Base-by-base conservation (phyloP, 2,797 vertebrate genomes). In the Etheostoma perlongum region DNA sequence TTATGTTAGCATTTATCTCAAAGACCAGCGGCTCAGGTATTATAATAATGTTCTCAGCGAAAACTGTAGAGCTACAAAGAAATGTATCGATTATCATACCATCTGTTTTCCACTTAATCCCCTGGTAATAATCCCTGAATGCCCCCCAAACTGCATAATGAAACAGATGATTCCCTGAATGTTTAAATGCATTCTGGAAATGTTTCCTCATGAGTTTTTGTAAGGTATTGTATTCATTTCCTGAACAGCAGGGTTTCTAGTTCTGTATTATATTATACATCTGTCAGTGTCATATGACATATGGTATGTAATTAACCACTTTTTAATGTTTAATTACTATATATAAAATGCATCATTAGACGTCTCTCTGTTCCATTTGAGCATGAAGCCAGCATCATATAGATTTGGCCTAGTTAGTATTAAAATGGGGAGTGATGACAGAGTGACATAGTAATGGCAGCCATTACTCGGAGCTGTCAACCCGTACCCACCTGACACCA, bases 381-480 rank as follows among this genome's bases (percentile, higher is more conserved):
- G 30, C 30, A 62, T 58, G 19, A 53, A 60, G 36, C 33, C 21
- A 55, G 68, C 15, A 64, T 21, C 11, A 16, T 63, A 33, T 64
- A 62, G 40, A 19, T 79, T 46, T 62, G 74, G 21, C 77, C 77
- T 66, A 40, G 67, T 85, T 83, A 46, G 49, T 73, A 65, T 71
- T 52, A 48, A 72, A 83, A 85, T 74, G 51, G 51, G 30, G 63
- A 71, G 36, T 30, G 63, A 73, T 83, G 75, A 85, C 63, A 11
- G 44, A 78, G 61, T 85, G 85, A 84, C 72, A 78, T 27, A 4
- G 63, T 86, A 79, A 90, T 83, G 64, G 61, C 61, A 48, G 57
- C 79, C 79, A 88, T 88, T 84, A 84, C 57, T 87, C 85, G 81
- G 40, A 63, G 51, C 58, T 84, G 82, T 84, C 84, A 86, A 61